Percentiles rank a stretch among this genome's conserved stretches.
Conservation (phyloP, 2,113 vertebrate species). For the Corydoras sp. region DNA sequence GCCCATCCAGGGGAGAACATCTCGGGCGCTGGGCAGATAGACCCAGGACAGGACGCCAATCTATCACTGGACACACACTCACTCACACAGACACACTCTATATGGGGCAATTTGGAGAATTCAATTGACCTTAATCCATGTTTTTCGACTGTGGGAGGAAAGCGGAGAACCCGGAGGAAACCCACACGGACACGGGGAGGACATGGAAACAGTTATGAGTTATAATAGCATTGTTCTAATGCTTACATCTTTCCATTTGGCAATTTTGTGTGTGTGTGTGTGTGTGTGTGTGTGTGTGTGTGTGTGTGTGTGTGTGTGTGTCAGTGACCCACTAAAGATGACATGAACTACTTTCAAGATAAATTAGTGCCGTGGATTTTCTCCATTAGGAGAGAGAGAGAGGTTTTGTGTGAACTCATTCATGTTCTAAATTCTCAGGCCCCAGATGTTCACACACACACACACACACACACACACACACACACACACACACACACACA, state of each 20-base stretch:
- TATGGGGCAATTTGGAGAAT: too few relatives aligned
- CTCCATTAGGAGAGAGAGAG: background rate
- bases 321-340: conserved; percentile 42
- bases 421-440: conserved; percentile 38
- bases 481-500: conserved; percentile 6
- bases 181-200: too few relatives aligned
- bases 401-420: background rate
- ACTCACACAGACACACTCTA: too few relatives aligned
- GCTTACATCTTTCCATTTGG: background rate
- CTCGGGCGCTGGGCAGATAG: too few relatives aligned
- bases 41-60: too few relatives aligned
- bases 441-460: conserved; percentile 37
- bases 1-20: too few relatives aligned
- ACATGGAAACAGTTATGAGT: background rate
- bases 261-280: conserved; percentile 19
- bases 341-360: conserved; percentile 51
- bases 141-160: too few relatives aligned
- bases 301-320: conserved; percentile 27
- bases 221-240: background rate
- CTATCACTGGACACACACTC: too few relatives aligned
- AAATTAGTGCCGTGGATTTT: conserved; percentile 9
- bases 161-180: too few relatives aligned
- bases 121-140: too few relatives aligned
- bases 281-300: conserved; percentile 24
- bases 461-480: background rate